Conservation (phyloP, 1,140 invertebrate genomes). For the Hetaerina americana region DNA sequence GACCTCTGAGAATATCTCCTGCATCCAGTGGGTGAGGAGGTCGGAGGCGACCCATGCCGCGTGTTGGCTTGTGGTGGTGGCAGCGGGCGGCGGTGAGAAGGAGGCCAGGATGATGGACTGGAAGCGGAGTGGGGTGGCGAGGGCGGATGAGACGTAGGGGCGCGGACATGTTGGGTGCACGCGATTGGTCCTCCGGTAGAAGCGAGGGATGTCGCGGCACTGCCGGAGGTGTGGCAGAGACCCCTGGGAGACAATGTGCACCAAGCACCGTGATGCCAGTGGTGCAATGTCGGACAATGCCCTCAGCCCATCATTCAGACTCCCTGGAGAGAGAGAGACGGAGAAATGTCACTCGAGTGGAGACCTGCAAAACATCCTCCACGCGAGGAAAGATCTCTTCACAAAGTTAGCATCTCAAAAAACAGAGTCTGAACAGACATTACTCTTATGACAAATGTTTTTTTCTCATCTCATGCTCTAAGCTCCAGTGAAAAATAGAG, state of each 20-base stretch:
- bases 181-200: constrained; percentile 86
- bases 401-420: too few species aligned
- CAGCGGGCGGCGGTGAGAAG: not conserved
- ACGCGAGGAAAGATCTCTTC: too few species aligned
- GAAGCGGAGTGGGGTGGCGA: constrained; percentile 48
- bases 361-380: too few species aligned
- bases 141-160: constrained; percentile 55
- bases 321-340: too few species aligned
- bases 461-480: too few species aligned
- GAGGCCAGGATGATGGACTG: constrained; percentile 18
- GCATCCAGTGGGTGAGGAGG: constrained; percentile 29
- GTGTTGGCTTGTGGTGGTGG: constrained; percentile 25
- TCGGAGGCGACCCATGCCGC: constrained; percentile 27
- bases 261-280: not conserved
- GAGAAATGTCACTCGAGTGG: too few species aligned
- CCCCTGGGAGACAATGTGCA: not conserved
- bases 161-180: constrained; percentile 67
- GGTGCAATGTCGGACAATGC: not conserved
- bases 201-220: constrained; percentile 80
- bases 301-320: not conserved
- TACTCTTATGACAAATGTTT: too few species aligned
- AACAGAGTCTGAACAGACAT: too few species aligned
- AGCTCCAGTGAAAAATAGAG: too few species aligned
- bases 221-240: constrained; percentile 40
- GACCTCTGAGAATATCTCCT: constrained; percentile 43